Base-by-base conservation (phyloP, 2,113 vertebrate species). In the Hemiprocne comata region DNA sequence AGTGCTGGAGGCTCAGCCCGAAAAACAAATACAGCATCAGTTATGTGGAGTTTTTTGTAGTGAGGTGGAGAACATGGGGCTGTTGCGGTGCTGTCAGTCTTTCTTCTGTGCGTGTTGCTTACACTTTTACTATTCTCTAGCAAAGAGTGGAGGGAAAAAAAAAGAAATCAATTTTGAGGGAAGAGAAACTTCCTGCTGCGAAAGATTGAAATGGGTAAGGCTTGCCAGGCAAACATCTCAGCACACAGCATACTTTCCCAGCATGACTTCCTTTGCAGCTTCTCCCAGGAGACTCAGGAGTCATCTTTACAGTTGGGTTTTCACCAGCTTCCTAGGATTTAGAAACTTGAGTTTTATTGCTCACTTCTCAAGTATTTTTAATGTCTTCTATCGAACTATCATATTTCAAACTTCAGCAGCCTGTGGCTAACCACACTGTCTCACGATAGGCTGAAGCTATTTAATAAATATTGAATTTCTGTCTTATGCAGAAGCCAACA, bases 381-480 rank as follows among this genome's bases (percentile, higher is more conserved):
- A 46, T 82, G 69, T 82, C 72, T 93, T 83, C 42, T 64, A 53
- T 94, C 3, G 5, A 61, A 51, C 20, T 87, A 53, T 65, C 75
- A 64, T 57, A 57, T 53, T 97, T 93, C 88, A 92, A 34, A 42
- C 55, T 84, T 74, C 73, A 75, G 48, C 55, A 79, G 90, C 85
- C 66, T 95, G 85, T 2, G 5, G 89, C 69, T 97, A 86, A 83
- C 94, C 19, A n/a, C 55, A 36, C 9, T 48, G 16, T 72, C 72
- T 95, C 67, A 80, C 78, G 51, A 53, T 85, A 90, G 81, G 62
- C 67, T 72, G 91, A 44, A 86, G 66, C 91, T 96, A 93, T 85
- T 74, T 75, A 85, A 64, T 87, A 94, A 89, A 92, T 83, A 81
- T 1, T 61, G 70, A 38, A 34, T 78, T 91, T 94, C 90, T 91